A percentile compares a stretch with the other conserved stretches of the same genome.
Evolutionary conservation across 2,888 invertebrate species (phyloP).

Genomic region (Theodoxus fluviatilis): DNA sequence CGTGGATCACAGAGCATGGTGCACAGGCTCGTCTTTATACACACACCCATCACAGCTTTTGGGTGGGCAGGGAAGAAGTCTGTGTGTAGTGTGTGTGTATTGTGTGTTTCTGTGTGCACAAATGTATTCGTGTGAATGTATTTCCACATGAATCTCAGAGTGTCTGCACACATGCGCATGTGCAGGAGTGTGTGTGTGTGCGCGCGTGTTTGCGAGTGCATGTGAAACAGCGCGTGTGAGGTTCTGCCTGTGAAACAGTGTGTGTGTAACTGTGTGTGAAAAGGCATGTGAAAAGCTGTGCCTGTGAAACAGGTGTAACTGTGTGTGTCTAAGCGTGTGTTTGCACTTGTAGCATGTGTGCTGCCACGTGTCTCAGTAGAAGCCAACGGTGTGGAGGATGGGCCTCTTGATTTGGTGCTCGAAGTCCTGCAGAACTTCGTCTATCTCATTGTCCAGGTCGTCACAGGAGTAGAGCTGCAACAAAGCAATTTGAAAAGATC

Average conservation of each 20-base stretch:
- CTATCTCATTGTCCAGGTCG: conserved; percentile 96
- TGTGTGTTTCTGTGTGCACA: neutral
- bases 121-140: conserved; percentile 1
- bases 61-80: conserved; percentile 3
- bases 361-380: conserved; percentile 80
- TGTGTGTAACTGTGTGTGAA: conserved; percentile 55
- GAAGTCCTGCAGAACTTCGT: conserved; percentile 92
- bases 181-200: too few species aligned
- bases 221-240: neutral
- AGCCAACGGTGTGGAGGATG: conserved; percentile 91
- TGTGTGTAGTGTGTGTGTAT: neutral
- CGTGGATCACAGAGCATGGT: too few species aligned
- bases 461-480: conserved; percentile 83
- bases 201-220: too few species aligned
- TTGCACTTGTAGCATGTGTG: neutral
- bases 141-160: conserved; percentile 1
- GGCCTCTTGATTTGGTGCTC: conserved; percentile 82
- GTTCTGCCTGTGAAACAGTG: conserved; percentile 41
- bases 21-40: neutral
- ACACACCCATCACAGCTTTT: neutral
- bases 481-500: conserved; percentile 28
- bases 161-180: neutral
- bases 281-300: conserved; percentile 53
- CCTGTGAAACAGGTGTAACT: conserved; percentile 61
- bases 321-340: conserved; percentile 49